Base-by-base conservation (phyloP, 2,888 invertebrate species). In the Trisateles emortualis region DNA sequence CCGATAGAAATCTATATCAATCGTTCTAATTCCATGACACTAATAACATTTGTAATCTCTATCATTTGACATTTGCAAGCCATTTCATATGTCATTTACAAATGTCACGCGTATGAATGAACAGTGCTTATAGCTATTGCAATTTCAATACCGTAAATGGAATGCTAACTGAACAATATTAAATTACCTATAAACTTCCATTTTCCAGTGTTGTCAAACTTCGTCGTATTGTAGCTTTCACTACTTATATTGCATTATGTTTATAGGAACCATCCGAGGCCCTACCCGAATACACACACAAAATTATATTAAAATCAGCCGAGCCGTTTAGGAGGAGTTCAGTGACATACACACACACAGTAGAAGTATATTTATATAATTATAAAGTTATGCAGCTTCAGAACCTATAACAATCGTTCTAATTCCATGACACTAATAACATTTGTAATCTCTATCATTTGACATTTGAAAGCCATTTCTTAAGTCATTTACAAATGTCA, bases 31-130 rank as follows among this genome's bases (percentile, higher is more conserved):
- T 57, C 35, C 36, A 6, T 49, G 29, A 49, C 30, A 33, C 39
- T 10, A 42, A 43, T 14, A 16, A 29, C 35, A 40, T 32, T 10
- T 16, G 35, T 10, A 33, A 49, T 68, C 10, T 59, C 52, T 44
- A 48, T 63, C 24, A 30, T 60, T 47, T 65, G 55, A 56, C 66
- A 65, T 52, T 68, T 58, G 35, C 53, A 61, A 57, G 57, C 40
- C 6, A 43, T 50, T 46, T 38, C 38, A 35, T 19, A 38, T 55
- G 55, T 48, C 39, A 49, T 52, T 52, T 49, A 44, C 36, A 48
- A 68, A 64, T 66, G 65, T 57, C 61, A 68, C 29, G 10, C 38
- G 36, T 26, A n/a, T 32, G 40, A 40, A 17, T n/a, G 43, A 45
- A 26, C 29, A n/a, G 16, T 45, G 32, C 17, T 6, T 22, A 29